Evolutionary conservation across 2,797 vertebrate genomes (phyloP).

Genomic region (Jordanella pulchra): DNA sequence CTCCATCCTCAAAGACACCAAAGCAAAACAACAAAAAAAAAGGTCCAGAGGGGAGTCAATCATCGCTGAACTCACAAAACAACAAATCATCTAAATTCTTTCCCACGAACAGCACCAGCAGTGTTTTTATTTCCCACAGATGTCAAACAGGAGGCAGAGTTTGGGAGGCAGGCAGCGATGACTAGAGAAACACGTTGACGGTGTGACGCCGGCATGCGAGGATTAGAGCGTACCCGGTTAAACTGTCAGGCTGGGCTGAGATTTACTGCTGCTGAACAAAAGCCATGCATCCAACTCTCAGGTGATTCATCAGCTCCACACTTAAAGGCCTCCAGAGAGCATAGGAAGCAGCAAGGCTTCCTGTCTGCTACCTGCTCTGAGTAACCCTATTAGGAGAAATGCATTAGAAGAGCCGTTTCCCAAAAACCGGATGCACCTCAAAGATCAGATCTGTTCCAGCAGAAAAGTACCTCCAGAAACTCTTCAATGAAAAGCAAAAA

Average conservation of each 20-base stretch:
- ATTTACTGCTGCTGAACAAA: constrained; percentile 73
- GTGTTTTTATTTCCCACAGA: constrained; percentile 52
- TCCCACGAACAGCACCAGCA: constrained; percentile 46
- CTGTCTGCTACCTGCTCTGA: constrained; percentile 39
- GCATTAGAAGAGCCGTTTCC: not conserved
- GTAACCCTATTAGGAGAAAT: constrained; percentile 11
- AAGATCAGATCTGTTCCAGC: constrained; percentile 5
- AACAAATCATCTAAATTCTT: constrained; percentile 54
- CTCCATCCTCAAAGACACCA: constrained; percentile 15
- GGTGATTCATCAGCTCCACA: constrained; percentile 71
- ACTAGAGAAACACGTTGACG: constrained; percentile 66
- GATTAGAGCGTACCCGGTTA: constrained; percentile 61
- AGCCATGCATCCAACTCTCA: constrained; percentile 56
- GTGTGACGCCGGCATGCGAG: constrained; percentile 62
- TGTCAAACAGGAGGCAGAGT: constrained; percentile 42
- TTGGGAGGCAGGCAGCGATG: constrained; percentile 47
- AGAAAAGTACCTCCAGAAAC: not conserved
- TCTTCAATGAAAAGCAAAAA: constrained; percentile 17
- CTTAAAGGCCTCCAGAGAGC: constrained; percentile 42
- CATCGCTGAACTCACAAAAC: constrained; percentile 42
- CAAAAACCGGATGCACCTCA: not conserved
- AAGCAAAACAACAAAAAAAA: constrained; percentile 18
- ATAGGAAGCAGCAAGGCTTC: constrained; percentile 42
- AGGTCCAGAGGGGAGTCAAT: constrained; percentile 17
- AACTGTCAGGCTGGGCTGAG: constrained; percentile 63